A percentile compares a stretch with the other conserved stretches of the same genome.
phyloP scores from a whole-genome alignment of 2,888 invertebrate genomes.

The Hirudinaria manillensis region DNA sequence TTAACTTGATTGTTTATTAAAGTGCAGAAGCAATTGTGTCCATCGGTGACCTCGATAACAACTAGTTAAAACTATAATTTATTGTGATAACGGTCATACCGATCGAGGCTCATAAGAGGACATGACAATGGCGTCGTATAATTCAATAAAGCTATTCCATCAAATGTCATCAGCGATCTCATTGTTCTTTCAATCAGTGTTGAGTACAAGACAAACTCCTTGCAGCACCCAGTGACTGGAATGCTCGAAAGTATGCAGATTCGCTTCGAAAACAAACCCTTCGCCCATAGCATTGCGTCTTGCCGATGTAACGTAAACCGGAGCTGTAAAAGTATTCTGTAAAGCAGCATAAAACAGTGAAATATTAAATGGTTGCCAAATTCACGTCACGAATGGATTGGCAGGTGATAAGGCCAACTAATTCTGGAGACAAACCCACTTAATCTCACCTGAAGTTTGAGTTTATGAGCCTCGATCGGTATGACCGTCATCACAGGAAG shows the following conservation, averaged over 20 bases:
- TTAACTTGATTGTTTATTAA: too few species aligned
- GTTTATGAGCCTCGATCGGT: constrained; percentile 74
- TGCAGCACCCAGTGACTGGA: constrained; percentile 82
- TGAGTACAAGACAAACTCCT: constrained; percentile 79
- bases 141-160: too few species aligned
- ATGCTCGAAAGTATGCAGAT: constrained; percentile 75
- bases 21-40: too few species aligned
- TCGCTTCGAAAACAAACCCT: constrained; percentile 82
- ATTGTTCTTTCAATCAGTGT: constrained; percentile 62
- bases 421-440: not conserved
- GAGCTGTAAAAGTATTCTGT: constrained; percentile 78
- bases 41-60: too few species aligned
- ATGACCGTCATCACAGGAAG: constrained; percentile 78
- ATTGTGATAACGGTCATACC: too few species aligned
- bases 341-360: too few species aligned
- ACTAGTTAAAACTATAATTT: too few species aligned
- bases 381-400: not conserved
- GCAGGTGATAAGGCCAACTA: not conserved
- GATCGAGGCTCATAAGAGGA: too few species aligned
- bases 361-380: constrained; percentile 1
- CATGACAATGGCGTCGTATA: too few species aligned
- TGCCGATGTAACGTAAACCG: constrained; percentile 81
- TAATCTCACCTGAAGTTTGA: constrained; percentile 69
- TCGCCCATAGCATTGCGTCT: constrained; percentile 84
- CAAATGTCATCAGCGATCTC: too few species aligned